Conservation (phyloP, 2,888 invertebrate genomes). For the Leptopilina myrica region DNA sequence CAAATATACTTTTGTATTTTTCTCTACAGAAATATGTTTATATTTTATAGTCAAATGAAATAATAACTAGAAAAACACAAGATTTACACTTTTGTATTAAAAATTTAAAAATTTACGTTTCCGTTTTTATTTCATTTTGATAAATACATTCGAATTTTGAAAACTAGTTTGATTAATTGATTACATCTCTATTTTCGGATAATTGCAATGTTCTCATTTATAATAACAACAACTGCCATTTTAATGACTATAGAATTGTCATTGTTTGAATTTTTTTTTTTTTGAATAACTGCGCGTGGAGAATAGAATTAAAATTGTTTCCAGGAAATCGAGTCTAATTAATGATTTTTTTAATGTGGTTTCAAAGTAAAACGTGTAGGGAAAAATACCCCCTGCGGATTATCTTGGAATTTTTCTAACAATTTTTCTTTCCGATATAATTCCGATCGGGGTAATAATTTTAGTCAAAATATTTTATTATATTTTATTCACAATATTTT, state of each 20-base stretch:
- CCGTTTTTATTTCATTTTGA: neutral
- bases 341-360: neutral
- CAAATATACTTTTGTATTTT: neutral
- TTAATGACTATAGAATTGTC: conserved; percentile 9
- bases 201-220: conserved; percentile 7
- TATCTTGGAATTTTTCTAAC: too few relatives aligned
- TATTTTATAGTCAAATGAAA: neutral
- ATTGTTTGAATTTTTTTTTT: conserved; percentile 17
- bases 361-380: too few relatives aligned
- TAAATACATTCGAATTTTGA: too few relatives aligned
- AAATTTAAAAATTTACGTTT: too few relatives aligned
- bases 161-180: conserved; percentile 16
- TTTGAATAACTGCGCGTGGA: conserved; percentile 1
- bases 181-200: conserved; percentile 6
- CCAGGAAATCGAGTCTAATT: conserved; percentile 9
- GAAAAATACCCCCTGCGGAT: too few relatives aligned
- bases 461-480: too few relatives aligned
- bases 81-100: neutral
- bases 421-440: too few relatives aligned
- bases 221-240: conserved; percentile 5
- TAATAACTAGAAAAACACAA: too few relatives aligned
- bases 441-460: too few relatives aligned
- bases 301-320: conserved; percentile 7
- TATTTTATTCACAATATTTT: too few relatives aligned
- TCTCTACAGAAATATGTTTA: neutral